Evolutionary conservation across 2,888 invertebrate genomes (phyloP).

Genomic region (Argyresthia albistria): DNA sequence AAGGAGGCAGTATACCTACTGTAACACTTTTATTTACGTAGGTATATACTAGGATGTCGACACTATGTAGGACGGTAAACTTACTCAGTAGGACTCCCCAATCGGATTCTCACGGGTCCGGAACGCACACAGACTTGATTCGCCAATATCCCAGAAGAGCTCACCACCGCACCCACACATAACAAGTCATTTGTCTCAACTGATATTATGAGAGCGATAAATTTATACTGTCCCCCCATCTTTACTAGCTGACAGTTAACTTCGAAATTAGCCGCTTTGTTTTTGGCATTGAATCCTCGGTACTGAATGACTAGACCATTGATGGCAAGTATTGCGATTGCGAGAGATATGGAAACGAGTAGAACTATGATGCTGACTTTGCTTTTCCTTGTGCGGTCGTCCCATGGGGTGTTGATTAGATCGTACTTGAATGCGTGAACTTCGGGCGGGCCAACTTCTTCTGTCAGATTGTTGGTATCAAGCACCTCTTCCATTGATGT

Average conservation of each 20-base stretch:
- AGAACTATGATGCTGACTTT: constrained; percentile 39
- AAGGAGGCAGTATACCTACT: no score
- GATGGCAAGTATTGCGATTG: constrained; percentile 30
- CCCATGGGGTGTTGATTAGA: constrained; percentile 52
- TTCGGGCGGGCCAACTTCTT: constrained; percentile 11
- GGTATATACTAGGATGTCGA: no score
- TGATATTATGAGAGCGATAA: constrained; percentile 45
- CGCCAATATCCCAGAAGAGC: constrained; percentile 34
- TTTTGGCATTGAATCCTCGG: constrained; percentile 17
- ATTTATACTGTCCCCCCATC: constrained; percentile 30
- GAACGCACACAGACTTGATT: constrained; percentile 41
- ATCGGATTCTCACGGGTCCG: constrained; percentile 36
- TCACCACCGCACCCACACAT: constrained; percentile 49
- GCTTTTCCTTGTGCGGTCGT: constrained; percentile 40
- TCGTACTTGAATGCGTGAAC: constrained; percentile 32
- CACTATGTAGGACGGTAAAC: constrained; percentile 9
- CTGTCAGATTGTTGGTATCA: constrained; percentile 31
- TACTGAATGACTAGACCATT: constrained; percentile 43
- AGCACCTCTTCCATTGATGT: constrained; percentile 21
- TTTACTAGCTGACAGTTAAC: constrained; percentile 36
- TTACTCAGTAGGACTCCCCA: constrained; percentile 41
- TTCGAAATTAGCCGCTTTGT: neutral
- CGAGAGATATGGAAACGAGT: constrained; percentile 34
- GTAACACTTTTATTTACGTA: no score
- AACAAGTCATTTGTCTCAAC: constrained; percentile 35